Evolutionary conservation across 2,113 vertebrate genomes (phyloP), one percentile per base, ranked within the genome.

Genomic region (Candoia aspera): DNA sequence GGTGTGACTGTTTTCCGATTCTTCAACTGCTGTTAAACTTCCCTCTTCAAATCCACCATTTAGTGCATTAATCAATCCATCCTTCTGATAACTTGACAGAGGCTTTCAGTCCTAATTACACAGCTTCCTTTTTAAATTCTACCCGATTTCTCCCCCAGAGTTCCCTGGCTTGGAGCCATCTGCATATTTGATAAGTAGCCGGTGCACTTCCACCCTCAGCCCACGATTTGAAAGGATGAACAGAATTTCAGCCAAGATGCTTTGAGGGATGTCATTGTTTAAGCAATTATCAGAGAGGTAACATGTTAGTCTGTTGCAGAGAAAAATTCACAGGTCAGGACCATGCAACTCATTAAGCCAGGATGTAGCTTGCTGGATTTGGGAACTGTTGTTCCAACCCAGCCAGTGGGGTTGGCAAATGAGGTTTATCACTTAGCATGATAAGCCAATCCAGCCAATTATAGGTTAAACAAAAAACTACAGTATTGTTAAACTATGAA

Each of bases 41-140:
- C 49, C 21, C 46, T 10, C 55, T 86, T 46, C 37, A 64, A 91
- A 86, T 2, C 84, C 49, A 42, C 90, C 46, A 17, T 91, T 64
- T 68, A 91, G 21, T 68, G 59, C 85, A 86, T 86, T 91, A 64
- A 91, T 91, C 90, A 91, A 68, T 91, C 90, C 90, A 68, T 86
- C 90, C 86, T 87, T 57, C 86, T 91, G 85, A 91, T 87, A 87
- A 57, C 87, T 29, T 73, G 84, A 73, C 90, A 5, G 49, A 46
- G 60, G n/a, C 62, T 91, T 68, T 73, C 85, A 57, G 60, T 13
- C 33, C 53, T 91, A 87, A 91, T 91, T 87, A 42, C 37, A 57
- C 55, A 58, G 53, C 60, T 57, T 33, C 26, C 57, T 73, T 89
- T 64, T 49, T 49, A 33, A 86, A 73, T 73, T 53, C 90, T 58